phyloP scores from a whole-genome alignment of 2,113 vertebrate species.

The Stomatorhinus ivindoensis region DNA sequence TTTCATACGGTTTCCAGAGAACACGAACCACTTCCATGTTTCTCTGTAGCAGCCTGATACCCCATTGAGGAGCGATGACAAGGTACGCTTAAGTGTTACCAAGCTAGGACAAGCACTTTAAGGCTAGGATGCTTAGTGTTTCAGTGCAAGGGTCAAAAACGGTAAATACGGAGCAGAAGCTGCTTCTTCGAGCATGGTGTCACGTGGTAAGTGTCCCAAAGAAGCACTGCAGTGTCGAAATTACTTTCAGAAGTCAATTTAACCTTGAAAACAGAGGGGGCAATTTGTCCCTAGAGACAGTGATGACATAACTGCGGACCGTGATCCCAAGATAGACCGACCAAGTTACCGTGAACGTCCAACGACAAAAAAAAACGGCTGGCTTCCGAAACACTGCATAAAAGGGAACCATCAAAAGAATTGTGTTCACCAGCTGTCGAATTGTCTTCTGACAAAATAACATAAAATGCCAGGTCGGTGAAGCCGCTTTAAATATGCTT shows the following conservation, averaged over 20 bases:
- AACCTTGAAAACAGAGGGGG: not conserved
- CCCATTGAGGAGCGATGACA: not conserved
- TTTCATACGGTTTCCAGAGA: not conserved
- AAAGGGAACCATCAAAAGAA: not conserved
- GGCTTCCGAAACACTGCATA: not conserved
- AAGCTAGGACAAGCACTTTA: not conserved
- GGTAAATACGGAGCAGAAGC: not conserved
- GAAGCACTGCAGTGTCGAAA: not conserved
- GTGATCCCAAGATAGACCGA: not conserved
- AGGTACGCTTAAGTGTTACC: not conserved
- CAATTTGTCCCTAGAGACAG: not conserved
- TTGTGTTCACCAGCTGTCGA: not conserved
- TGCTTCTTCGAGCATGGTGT: not conserved
- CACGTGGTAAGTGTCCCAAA: not conserved
- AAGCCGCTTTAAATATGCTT: not conserved
- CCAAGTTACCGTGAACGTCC: not conserved
- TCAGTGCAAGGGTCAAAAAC: not conserved
- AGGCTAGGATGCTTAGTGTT: not conserved
- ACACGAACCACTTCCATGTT: not conserved
- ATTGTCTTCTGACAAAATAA: not conserved
- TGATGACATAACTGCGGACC: not conserved
- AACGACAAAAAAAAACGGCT: not conserved
- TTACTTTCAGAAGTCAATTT: not conserved
- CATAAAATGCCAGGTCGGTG: not conserved
- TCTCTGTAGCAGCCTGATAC: not conserved